phyloP scores from a whole-genome alignment of 2,113 vertebrate genomes.

The Centropus bengalensis region DNA sequence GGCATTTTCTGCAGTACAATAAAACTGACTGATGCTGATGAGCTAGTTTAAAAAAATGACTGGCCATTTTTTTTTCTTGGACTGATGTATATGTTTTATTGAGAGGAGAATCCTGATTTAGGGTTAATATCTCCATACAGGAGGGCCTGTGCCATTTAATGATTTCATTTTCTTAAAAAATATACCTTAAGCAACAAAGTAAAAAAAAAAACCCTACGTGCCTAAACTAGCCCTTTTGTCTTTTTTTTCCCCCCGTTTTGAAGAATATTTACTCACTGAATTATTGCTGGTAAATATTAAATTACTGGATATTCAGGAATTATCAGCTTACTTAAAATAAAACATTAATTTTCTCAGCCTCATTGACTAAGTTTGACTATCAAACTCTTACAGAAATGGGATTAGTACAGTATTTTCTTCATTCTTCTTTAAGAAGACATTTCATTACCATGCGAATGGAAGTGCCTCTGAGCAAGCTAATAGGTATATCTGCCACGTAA shows the following conservation, averaged over 20 bases:
- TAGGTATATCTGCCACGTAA: not conserved
- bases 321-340: not conserved
- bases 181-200: not conserved
- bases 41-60: not conserved
- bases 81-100: not conserved
- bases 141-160: not conserved
- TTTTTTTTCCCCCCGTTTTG: not conserved
- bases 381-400: not conserved
- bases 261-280: not conserved
- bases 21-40: not conserved
- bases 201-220: not conserved
- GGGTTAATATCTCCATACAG: not conserved
- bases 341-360: not conserved
- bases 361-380: not conserved
- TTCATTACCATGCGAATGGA: constrained; percentile 27
- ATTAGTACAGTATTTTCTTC: not conserved
- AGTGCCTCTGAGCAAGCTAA: not conserved
- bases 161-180: not conserved
- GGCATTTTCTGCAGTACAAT: constrained; percentile 2
- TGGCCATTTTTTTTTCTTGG: not conserved
- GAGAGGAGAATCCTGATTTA: not conserved
- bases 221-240: not conserved
- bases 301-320: not conserved
- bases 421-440: not conserved
- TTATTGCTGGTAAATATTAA: not conserved